Evolutionary conservation across 1,140 invertebrate species (phyloP).

Genomic region (Theocolax elegans): DNA sequence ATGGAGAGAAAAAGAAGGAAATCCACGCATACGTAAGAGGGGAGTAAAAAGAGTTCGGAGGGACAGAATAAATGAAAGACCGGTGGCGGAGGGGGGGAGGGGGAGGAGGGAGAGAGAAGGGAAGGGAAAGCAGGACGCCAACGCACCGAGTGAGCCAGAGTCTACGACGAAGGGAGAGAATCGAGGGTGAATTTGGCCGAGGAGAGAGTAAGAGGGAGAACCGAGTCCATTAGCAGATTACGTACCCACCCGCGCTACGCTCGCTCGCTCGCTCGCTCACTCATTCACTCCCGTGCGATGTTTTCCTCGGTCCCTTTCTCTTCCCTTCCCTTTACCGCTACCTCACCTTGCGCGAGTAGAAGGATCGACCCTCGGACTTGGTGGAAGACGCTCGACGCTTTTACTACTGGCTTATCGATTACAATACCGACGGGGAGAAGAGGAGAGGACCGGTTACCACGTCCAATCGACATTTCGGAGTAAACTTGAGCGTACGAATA

Average conservation of each 20-base stretch:
- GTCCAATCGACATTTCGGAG: too few species aligned
- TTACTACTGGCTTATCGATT: conserved; percentile 10
- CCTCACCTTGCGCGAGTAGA: background rate
- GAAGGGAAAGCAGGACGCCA: too few species aligned
- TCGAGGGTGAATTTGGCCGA: background rate
- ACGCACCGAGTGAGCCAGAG: too few species aligned
- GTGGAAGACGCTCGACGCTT: background rate
- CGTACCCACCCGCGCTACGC: conserved; percentile 57
- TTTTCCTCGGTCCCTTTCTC: too few species aligned
- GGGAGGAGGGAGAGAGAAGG: background rate
- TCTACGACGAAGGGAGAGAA: background rate
- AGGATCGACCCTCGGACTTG: conserved; percentile 10
- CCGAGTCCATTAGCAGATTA: conserved; percentile 66
- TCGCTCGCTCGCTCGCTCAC: conserved; percentile 53
- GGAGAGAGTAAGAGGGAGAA: conserved; percentile 31
- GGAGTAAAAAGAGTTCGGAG: conserved; percentile 3
- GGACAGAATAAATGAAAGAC: background rate
- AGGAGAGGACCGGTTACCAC: too few species aligned
- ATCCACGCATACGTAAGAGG: too few species aligned
- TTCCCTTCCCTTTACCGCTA: conserved; percentile 13
- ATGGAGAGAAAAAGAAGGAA: too few species aligned
- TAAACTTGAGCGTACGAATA: too few species aligned
- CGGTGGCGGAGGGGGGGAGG: background rate
- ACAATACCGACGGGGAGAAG: too few species aligned
- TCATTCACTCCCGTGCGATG: too few species aligned